Evolutionary conservation across 2,888 invertebrate genomes (phyloP).

Genomic region (Schrankia costaestrigalis): DNA sequence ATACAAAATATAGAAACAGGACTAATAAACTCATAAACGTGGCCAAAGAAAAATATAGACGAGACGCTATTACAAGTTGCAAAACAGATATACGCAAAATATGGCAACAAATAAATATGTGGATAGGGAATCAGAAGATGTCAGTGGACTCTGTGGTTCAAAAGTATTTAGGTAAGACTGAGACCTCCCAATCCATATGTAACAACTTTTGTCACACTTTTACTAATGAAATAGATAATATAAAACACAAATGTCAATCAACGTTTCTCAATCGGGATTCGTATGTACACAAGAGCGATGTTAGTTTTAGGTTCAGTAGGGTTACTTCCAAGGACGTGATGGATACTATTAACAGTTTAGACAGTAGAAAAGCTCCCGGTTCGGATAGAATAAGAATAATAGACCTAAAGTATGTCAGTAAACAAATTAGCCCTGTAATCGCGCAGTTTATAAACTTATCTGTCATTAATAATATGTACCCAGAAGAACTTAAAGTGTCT

Average conservation of each 20-base stretch:
- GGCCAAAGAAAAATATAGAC: conserved; percentile 1
- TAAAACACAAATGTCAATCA: neutral
- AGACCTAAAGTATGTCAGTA: neutral
- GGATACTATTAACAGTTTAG: neutral
- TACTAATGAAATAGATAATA: conserved; percentile 2
- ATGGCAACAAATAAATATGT: conserved; percentile 1
- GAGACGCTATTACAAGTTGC: neutral
- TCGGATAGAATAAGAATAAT: conserved; percentile 1
- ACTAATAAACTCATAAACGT: neutral
- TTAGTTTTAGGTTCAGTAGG: neutral
- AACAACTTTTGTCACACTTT: conserved; percentile 1
- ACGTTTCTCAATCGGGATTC: neutral
- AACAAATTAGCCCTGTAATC: conserved; percentile 1
- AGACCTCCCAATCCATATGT: neutral
- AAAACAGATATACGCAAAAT: no score
- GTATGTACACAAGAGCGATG: neutral
- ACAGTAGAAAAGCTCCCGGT: conserved; percentile 1
- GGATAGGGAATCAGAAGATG: neutral
- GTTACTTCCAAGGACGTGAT: neutral
- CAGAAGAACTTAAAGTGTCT: neutral
- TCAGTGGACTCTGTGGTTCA: neutral
- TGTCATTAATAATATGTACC: neutral
- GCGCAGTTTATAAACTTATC: conserved; percentile 1
- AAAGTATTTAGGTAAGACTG: neutral
- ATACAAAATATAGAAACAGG: no score